phyloP scores from a whole-genome alignment of 2,888 invertebrate genomes.

The Phrixothrix hirtus region DNA sequence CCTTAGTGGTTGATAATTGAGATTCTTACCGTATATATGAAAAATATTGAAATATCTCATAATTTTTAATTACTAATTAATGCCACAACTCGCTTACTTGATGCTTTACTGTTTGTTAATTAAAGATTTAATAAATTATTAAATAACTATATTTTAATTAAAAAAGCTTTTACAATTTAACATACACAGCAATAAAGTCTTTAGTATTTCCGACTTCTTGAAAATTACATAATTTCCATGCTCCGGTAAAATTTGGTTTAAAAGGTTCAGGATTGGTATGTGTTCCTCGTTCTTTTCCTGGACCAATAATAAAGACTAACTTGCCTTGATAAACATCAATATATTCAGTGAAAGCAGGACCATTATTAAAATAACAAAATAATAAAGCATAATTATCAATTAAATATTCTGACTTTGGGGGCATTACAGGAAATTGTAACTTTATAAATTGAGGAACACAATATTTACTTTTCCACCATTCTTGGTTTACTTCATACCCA shows the following conservation, averaged over 20 bases:
- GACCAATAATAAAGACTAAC: slow-evolving; percentile 75
- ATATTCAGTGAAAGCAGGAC: slow-evolving; percentile 69
- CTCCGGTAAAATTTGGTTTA: slow-evolving; percentile 52
- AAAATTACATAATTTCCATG: slow-evolving; percentile 62
- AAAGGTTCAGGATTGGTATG: slow-evolving; percentile 76
- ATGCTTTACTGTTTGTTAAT: no score
- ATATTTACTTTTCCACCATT: slow-evolving; percentile 81
- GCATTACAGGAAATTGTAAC: slow-evolving; percentile 60
- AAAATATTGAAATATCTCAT: no score
- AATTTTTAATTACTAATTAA: no score
- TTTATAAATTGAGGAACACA: slow-evolving; percentile 73
- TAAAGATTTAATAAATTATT: neutral
- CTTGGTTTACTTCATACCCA: slow-evolving; percentile 77
- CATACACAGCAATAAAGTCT: slow-evolving; percentile 70
- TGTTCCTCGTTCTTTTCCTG: slow-evolving; percentile 63
- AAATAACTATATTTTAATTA: neutral
- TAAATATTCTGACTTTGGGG: slow-evolving; percentile 49
- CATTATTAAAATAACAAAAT: slow-evolving; percentile 83
- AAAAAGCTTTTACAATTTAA: slow-evolving; percentile 3
- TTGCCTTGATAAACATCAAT: slow-evolving; percentile 66
- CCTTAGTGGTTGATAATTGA: no score
- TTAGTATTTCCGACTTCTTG: slow-evolving; percentile 65
- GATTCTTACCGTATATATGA: no score
- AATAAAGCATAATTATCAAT: slow-evolving; percentile 63
- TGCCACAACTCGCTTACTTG: no score